A percentile compares a stretch with the other conserved stretches of the same genome.
These are phyloP conservation scores for Tachystola acroxantha DNA, from an alignment of 2,888 invertebrate genomes.

Conservation along the genomic window DNA sequence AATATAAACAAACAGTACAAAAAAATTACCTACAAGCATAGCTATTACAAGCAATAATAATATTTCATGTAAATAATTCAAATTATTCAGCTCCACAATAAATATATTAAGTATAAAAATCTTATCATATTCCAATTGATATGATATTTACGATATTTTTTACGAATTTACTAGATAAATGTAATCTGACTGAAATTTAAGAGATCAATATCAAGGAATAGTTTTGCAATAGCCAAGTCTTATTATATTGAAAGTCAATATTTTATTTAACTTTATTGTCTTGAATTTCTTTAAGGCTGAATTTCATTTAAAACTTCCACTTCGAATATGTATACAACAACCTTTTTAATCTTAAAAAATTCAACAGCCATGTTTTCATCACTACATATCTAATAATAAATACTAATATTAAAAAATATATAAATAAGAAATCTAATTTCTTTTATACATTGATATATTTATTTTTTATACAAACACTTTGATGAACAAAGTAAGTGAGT, in stretches of 20 bases:
- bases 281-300: conserved; percentile 52
- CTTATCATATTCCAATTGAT: conserved; percentile 33
- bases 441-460: too few species aligned
- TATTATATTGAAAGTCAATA: conserved; percentile 1
- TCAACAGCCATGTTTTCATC: conserved; percentile 73
- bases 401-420: conserved; percentile 24
- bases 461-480: conserved; percentile 31
- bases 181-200: background rate
- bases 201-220: conserved; percentile 41
- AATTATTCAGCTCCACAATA: too few species aligned
- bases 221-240: conserved; percentile 23
- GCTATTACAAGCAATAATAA: too few species aligned
- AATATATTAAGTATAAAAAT: too few species aligned
- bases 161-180: background rate
- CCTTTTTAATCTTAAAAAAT: conserved; percentile 60
- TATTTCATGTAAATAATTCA: too few species aligned
- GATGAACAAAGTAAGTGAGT: conserved; percentile 13
- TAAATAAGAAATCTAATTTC: conserved; percentile 25
- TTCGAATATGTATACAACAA: conserved; percentile 52
- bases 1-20: too few species aligned
- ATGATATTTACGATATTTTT: conserved; percentile 55
- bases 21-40: too few species aligned
- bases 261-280: conserved; percentile 45
- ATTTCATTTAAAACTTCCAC: conserved; percentile 24
- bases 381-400: conserved; percentile 33